phyloP scores from a whole-genome alignment of 2,113 vertebrate species.

The Rhinopomastus cyanomelas region DNA sequence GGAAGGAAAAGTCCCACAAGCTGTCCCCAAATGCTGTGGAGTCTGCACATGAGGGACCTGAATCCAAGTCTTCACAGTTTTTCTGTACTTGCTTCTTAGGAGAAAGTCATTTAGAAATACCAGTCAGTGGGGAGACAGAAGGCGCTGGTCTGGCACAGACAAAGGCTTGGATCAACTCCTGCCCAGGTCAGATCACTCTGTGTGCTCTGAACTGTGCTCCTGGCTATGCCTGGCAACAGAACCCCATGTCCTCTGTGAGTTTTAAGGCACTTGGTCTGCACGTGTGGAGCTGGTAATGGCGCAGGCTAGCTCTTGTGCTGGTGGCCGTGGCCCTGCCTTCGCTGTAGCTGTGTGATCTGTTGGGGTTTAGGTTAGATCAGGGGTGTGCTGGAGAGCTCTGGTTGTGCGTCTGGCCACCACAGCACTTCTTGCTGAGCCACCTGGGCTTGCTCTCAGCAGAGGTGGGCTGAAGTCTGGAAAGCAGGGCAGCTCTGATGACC shows the following conservation, averaged over 20 bases:
- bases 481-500: background rate
- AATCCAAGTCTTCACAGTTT: background rate
- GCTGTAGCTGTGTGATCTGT: background rate
- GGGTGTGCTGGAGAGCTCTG: background rate
- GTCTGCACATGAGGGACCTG: background rate
- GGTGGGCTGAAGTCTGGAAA: background rate
- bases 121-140: background rate
- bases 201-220: background rate
- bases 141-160: background rate
- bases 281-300: too few species aligned
- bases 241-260: background rate
- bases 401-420: fast-evolving
- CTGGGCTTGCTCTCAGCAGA: background rate
- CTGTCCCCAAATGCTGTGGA: background rate
- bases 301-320: background rate
- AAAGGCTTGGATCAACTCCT: background rate
- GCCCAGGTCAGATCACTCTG: background rate
- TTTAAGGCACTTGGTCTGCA: background rate
- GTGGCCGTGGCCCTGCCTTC: background rate
- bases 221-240: background rate
- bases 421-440: background rate
- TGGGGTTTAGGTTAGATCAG: background rate
- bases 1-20: too few species aligned
- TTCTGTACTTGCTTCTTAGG: background rate
- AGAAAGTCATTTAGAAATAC: background rate